phyloP scores from a whole-genome alignment of 92 coral and sea anemone genomes.

The Siderastrea siderea region DNA sequence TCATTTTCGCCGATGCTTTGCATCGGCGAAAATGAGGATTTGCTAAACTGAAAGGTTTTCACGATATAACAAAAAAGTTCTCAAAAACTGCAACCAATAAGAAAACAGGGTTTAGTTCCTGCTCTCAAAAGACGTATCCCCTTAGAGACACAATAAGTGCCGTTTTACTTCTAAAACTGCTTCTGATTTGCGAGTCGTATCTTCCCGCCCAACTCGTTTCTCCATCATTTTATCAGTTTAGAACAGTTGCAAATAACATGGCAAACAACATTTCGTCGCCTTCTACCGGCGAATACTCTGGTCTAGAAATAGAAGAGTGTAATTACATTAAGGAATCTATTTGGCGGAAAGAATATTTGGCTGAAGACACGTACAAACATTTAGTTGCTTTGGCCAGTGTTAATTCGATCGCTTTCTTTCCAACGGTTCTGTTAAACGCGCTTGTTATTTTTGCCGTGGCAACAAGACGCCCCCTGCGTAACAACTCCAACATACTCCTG shows the following conservation, averaged over 20 bases:
- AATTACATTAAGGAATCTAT: too few species aligned
- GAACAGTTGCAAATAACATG: too few species aligned
- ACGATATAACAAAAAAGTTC: too few species aligned
- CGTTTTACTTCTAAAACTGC: too few species aligned
- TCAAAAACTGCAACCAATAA: background rate
- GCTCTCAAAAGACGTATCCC: background rate
- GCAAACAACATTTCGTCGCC: too few species aligned
- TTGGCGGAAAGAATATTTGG: too few species aligned
- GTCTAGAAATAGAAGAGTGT: too few species aligned
- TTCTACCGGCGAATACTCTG: too few species aligned
- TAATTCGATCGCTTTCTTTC: background rate
- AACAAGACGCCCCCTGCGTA: constrained; percentile 1
- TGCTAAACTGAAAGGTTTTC: background rate
- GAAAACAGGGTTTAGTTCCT: background rate
- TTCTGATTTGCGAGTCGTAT: too few species aligned
- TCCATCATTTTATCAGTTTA: too few species aligned
- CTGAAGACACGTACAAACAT: background rate
- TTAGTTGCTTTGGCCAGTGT: background rate
- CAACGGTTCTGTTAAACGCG: background rate
- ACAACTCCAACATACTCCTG: constrained; percentile 10
- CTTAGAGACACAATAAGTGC: too few species aligned
- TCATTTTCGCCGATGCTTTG: background rate
- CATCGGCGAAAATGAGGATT: background rate
- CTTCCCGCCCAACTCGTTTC: too few species aligned
- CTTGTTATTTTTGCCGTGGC: constrained; percentile 18